These are phyloP conservation scores for Palythoa heliodiscus DNA, from an alignment of 92 coral and sea anemone genomes.

Conservation along the genomic window DNA sequence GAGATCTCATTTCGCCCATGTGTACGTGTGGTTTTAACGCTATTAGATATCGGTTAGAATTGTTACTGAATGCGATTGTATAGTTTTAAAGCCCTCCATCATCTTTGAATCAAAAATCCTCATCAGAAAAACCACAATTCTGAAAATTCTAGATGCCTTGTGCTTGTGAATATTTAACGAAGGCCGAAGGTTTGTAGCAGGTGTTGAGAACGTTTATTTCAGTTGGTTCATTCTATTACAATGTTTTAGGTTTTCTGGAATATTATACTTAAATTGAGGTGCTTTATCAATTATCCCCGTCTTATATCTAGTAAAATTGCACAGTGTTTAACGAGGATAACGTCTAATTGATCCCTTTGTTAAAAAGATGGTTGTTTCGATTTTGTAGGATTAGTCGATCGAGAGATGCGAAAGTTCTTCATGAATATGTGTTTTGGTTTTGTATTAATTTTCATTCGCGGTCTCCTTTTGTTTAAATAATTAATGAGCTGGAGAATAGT, in stretches of 20 bases:
- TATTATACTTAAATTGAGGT: neutral
- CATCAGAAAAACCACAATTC: slow-evolving; percentile 19
- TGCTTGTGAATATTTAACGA: slow-evolving; percentile 40
- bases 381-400: neutral
- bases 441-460: slow-evolving; percentile 9
- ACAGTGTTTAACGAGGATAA: neutral
- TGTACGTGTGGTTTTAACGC: slow-evolving; percentile 14
- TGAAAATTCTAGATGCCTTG: slow-evolving; percentile 19
- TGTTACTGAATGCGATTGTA: neutral
- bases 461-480: slow-evolving; percentile 28
- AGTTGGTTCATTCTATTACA: neutral
- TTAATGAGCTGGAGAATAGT: slow-evolving; percentile 30
- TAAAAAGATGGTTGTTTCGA: neutral
- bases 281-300: neutral
- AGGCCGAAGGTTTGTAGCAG: slow-evolving; percentile 48
- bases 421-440: slow-evolving; percentile 1
- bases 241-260: neutral
- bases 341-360: neutral
- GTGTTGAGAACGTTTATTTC: slow-evolving; percentile 9
- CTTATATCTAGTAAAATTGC: neutral
- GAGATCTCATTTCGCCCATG: neutral
- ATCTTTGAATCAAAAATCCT: slow-evolving; percentile 20
- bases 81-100: slow-evolving; percentile 12
- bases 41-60: neutral
- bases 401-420: neutral